Base-by-base conservation (phyloP, 2,888 invertebrate genomes). In the Platycheirus albimanus region DNA sequence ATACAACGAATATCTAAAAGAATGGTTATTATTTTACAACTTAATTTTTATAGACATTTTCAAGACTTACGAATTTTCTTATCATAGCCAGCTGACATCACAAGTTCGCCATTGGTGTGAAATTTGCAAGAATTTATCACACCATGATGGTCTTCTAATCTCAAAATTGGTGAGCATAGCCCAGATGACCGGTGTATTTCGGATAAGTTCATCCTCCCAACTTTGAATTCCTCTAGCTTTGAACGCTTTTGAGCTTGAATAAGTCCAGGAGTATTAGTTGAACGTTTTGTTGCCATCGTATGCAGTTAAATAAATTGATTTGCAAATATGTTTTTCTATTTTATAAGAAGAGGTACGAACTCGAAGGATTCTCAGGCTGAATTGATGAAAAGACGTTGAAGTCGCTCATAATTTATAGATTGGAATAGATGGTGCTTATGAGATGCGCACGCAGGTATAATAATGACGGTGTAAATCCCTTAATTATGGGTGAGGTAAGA, bases 11-110 rank as follows among this genome's bases (percentile, higher is more conserved):
- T 91, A 90, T 94, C 96, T 96, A 89, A 10, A 3, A 36, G 47
- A 15, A 24, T 19, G 13, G 30, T 20, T 6, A 6, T n/a, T 15
- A 61, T n/a, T n/a, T n/a, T n/a, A n/a, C n/a, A n/a, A n/a, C n/a
- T 2, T 3, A 1, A 17, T 1, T 11, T 33, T 11, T 0, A 8
- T 33, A 2, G 3, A 4, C 7, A 15, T 30, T 19, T 13, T 1
- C 15, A 1, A 36, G n/a, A 86, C 96, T 93, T 92, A 98, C 98
- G 97, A 87, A 99, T 97, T 91, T 96, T 95, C 88, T 98, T 92
- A 88, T 99, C 99, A 90, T 97, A 98, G 8, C 99, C 99, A 7
- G 96, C 95, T 0, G 99, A 97, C 1, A 98, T 98, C 41, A 99
- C 91, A 89, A 97, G 95, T 87, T 97, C 95, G 3, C 99, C 99